phyloP scores from a whole-genome alignment of 2,888 invertebrate species.

The Habroteleia sp. region DNA sequence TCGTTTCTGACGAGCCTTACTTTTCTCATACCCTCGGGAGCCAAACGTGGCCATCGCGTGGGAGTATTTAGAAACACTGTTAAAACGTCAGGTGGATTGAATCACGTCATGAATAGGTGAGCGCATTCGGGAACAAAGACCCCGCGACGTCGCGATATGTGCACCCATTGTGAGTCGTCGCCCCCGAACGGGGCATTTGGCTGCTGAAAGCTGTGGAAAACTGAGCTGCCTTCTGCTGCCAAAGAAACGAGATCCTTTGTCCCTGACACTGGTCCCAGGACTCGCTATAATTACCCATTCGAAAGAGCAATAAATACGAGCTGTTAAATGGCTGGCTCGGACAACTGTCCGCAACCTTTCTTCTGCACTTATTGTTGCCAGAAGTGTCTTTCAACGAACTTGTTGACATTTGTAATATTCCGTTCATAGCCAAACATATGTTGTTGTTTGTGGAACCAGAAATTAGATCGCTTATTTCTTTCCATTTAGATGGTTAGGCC shows the following conservation, averaged over 20 bases:
- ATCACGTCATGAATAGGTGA: constrained; percentile 61
- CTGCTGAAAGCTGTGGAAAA: constrained; percentile 53
- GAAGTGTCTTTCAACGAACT: constrained; percentile 45
- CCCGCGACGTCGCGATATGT: constrained; percentile 50
- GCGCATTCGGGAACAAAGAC: constrained; percentile 26
- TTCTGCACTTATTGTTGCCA: constrained; percentile 30
- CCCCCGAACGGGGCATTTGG: constrained; percentile 32
- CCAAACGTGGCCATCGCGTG: constrained; percentile 52
- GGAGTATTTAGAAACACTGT: constrained; percentile 74
- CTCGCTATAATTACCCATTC: constrained; percentile 55
- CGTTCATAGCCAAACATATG: constrained; percentile 21
- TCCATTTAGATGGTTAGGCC: too few relatives aligned
- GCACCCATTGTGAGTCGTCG: constrained; percentile 34
- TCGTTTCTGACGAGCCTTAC: constrained; percentile 60
- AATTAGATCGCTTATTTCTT: constrained; percentile 30
- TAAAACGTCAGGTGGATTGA: constrained; percentile 72
- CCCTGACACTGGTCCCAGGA: constrained; percentile 52
- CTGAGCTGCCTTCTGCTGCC: constrained; percentile 19
- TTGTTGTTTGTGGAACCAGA: constrained; percentile 6
- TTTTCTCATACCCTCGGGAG: constrained; percentile 62
- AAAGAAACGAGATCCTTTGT: constrained; percentile 50
- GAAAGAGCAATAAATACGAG: constrained; percentile 49
- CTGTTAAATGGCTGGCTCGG: constrained; percentile 48
- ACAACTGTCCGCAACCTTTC: constrained; percentile 33
- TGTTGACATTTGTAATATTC: constrained; percentile 52